These are phyloP conservation scores for Epizoanthus scotinus DNA, from an alignment of 92 coral and sea anemone genomes.

Conservation along the genomic window DNA sequence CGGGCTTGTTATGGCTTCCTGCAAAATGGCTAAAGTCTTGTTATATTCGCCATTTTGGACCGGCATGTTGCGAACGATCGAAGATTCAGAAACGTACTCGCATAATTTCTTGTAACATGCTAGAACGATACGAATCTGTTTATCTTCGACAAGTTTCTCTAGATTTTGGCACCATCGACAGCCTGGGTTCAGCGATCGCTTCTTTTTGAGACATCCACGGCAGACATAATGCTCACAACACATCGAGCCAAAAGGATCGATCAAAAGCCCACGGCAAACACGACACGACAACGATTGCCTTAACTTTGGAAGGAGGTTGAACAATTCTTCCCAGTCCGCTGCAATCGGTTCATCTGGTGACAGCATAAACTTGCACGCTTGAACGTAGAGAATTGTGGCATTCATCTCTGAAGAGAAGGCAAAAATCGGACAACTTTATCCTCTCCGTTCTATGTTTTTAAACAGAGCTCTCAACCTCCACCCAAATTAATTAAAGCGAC, in stretches of 20 bases:
- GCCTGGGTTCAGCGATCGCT: conserved; percentile 91
- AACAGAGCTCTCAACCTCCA: too few species aligned
- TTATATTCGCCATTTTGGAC: conserved; percentile 87
- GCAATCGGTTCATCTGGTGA: conserved; percentile 61
- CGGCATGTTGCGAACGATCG: conserved; percentile 47
- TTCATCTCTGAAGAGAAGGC: conserved; percentile 52
- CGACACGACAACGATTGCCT: conserved; percentile 93
- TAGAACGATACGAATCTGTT: conserved; percentile 82
- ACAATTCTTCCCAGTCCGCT: conserved; percentile 77
- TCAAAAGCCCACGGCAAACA: conserved; percentile 90
- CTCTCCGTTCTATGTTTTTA: background rate
- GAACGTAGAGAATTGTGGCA: conserved; percentile 94
- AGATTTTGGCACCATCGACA: conserved; percentile 97
- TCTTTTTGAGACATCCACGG: conserved; percentile 86
- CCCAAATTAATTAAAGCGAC: conserved; percentile 11
- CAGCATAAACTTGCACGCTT: conserved; percentile 94
- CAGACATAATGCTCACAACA: conserved; percentile 95
- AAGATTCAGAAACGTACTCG: conserved; percentile 69
- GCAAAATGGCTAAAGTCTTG: conserved; percentile 73
- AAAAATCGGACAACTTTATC: background rate
- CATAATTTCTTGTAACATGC: conserved; percentile 97
- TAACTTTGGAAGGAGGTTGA: conserved; percentile 82
- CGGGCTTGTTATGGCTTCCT: conserved; percentile 86
- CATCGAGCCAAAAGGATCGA: conserved; percentile 91
- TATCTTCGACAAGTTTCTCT: conserved; percentile 76